Evolutionary conservation across 2,113 vertebrate species (phyloP), one percentile per base, ranked within the genome.

Genomic region (Ageneiosus marmoratus): DNA sequence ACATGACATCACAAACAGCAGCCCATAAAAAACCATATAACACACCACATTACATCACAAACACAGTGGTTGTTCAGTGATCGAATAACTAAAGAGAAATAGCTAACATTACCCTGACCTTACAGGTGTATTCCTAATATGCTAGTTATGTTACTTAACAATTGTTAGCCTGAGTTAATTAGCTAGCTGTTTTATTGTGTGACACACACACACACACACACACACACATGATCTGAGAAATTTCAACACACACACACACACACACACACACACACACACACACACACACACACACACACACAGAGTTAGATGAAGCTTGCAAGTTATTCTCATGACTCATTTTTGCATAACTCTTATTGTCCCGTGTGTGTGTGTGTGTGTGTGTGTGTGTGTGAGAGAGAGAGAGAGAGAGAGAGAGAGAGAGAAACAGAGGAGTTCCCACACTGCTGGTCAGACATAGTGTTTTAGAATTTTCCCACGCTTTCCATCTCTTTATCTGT

Each of bases 381-480:
- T 48, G 41, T 44, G 34, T 22, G 34, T 8, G 65, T 22, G 65
- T 22, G 34, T 22, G 62, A 34, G 18, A 67, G 34, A 22, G 65
- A 44, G 65, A 44, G 69, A n/a, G 69, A 72, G 69, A 72, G 69
- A 72, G 37, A n/a, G 22, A n/a, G 69, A 46, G 69, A 18, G 70
- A 74, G 27, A 9, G n/a, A 74, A 46, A 74, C 5, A 0, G 46
- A 51, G 48, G 77, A 29, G 62, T 79, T 78, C 55, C 53, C 37
- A 78, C 34, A 27, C 22, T 62, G 41, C 58, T 48, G 77, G 41
- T 79, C 77, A 78, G 76, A 78, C 34, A 78, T 55, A 62, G 76
- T 9, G 0, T 48, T 63, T 27, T 63, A 79, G 37, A 79, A 63
- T 79, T 79, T 79, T 79, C 77, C 77, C 77, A 79, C 77, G 58